These are phyloP conservation scores for Molothrus ater DNA, from an alignment of 2,797 vertebrate species.

Conservation along the genomic window DNA sequence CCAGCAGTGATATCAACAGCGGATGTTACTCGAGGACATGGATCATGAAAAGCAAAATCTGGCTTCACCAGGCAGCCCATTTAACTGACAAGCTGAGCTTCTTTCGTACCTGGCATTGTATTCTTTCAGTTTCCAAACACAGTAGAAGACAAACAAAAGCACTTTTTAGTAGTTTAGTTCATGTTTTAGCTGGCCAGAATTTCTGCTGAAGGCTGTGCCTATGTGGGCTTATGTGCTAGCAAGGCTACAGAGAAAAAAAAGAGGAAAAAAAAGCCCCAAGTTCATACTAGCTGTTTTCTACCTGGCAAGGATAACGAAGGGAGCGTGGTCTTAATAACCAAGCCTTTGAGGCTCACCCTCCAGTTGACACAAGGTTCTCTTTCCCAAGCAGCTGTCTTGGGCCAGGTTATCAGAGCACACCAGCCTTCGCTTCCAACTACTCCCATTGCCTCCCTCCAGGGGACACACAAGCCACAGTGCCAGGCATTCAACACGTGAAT, in stretches of 20 bases:
- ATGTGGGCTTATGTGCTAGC: fast-evolving
- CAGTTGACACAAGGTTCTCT: neutral
- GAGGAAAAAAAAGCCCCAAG: neutral
- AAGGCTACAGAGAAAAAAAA: neutral
- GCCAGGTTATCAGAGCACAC: neutral
- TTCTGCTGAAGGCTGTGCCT: neutral
- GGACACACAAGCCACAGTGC: neutral
- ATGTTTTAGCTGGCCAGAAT: conserved; percentile 19
- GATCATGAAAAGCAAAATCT: conserved; percentile 23
- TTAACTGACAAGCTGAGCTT: neutral
- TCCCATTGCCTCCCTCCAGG: neutral
- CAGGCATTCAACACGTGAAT: neutral
- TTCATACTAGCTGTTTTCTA: neutral
- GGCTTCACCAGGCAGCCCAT: neutral
- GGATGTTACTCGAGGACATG: neutral
- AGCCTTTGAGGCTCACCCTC: neutral
- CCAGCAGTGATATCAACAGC: neutral
- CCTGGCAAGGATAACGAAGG: neutral
- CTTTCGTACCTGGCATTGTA: neutral
- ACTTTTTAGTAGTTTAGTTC: neutral
- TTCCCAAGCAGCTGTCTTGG: neutral
- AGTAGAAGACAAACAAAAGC: neutral
- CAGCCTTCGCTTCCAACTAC: neutral
- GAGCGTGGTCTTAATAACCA: neutral
- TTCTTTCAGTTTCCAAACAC: neutral